Conservation (phyloP, 2,113 vertebrate genomes). For the Tetraodon nigroviridis region DNA sequence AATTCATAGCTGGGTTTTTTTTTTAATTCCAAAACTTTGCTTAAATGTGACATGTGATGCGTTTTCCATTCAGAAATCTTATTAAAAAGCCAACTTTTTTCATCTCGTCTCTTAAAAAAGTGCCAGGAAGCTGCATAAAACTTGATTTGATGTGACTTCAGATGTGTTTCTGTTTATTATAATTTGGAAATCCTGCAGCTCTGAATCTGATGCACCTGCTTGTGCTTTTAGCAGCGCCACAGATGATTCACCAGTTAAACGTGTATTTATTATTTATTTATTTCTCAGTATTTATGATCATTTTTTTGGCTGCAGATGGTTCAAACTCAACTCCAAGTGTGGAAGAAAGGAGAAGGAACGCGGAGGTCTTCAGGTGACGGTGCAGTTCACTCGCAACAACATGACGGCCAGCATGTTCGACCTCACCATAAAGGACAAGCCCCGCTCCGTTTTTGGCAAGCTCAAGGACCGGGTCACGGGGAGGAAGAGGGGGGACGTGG, state of each 20-base stretch:
- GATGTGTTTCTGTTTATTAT: too few relatives aligned
- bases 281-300: slow-evolving; percentile 10
- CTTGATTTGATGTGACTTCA: too few relatives aligned
- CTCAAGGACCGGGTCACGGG: slow-evolving; percentile 92
- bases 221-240: slow-evolving; percentile 1
- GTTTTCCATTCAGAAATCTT: too few relatives aligned
- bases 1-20: too few relatives aligned
- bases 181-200: background rate
- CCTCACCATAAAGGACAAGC: slow-evolving; percentile 91
- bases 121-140: too few relatives aligned
- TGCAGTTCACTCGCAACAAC: slow-evolving; percentile 90
- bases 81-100: too few relatives aligned
- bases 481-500: slow-evolving; percentile 83
- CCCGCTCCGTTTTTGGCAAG: slow-evolving; percentile 87
- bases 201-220: slow-evolving; percentile 26
- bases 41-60: too few relatives aligned
- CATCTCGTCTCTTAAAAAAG: too few relatives aligned
- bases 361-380: slow-evolving; percentile 84
- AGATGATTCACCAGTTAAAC: background rate
- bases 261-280: too few relatives aligned
- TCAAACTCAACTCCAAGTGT: slow-evolving; percentile 87
- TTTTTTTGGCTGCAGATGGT: slow-evolving; percentile 79
- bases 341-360: slow-evolving; percentile 95
- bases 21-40: too few relatives aligned
- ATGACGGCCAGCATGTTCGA: slow-evolving; percentile 98